A percentile compares a stretch with the other conserved stretches of the same genome.
These are phyloP conservation scores for Hypotaenidia okinawae DNA, from an alignment of 2,797 vertebrate species.

Conservation along the genomic window DNA sequence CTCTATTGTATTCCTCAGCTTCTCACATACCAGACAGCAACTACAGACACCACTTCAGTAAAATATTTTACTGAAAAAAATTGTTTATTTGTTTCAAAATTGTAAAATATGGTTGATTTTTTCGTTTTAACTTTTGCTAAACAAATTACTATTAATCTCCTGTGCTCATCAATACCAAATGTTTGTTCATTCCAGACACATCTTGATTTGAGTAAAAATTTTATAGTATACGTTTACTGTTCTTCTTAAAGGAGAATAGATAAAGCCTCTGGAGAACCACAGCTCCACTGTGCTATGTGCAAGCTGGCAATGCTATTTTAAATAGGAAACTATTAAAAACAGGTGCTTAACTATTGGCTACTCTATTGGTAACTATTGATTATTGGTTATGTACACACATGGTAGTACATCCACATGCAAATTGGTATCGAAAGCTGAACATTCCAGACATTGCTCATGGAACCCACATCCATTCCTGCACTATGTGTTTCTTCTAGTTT, in stretches of 20 bases:
- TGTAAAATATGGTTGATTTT: neutral
- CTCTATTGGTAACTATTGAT: neutral
- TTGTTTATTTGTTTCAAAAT: neutral
- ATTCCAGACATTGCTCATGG: neutral
- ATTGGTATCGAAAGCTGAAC: neutral
- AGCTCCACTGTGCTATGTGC: neutral
- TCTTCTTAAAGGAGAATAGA: neutral
- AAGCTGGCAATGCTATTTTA: neutral
- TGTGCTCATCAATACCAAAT: neutral
- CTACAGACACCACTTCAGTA: neutral
- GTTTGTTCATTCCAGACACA: neutral
- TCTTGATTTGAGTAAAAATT: neutral
- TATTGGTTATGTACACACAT: neutral
- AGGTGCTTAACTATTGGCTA: neutral
- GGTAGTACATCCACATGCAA: neutral
- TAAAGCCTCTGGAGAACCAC: neutral
- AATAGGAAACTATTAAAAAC: neutral
- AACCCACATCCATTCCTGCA: neutral
- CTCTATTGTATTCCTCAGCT: neutral
- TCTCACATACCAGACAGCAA: neutral
- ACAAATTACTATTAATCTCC: neutral
- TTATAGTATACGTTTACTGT: neutral
- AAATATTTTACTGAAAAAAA: neutral
- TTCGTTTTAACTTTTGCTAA: neutral
- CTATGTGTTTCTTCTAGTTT: neutral